Percentiles rank a stretch among this genome's conserved stretches.
phyloP scores from a whole-genome alignment of 1,140 invertebrate genomes.

The Aphelenchoides fujianensis region DNA sequence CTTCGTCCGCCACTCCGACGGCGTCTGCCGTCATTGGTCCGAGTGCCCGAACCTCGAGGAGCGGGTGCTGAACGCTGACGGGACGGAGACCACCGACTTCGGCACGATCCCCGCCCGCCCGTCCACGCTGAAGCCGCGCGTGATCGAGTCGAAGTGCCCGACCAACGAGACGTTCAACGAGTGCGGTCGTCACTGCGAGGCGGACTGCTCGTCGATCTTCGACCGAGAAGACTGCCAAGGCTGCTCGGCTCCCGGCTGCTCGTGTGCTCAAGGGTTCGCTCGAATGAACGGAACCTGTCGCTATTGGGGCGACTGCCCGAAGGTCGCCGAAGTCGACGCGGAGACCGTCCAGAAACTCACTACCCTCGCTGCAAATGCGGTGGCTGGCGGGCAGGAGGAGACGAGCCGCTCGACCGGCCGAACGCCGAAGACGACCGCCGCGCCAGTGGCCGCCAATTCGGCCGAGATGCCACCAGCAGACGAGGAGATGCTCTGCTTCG shows the following conservation, averaged over 20 bases:
- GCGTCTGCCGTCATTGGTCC: conserved; percentile 55
- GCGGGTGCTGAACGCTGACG: conserved; percentile 23
- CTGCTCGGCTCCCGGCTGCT: conserved; percentile 48
- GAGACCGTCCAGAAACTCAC: conserved; percentile 5
- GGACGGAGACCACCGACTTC: conserved; percentile 6
- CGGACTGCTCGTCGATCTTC: conserved; percentile 57
- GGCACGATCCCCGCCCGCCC: not conserved
- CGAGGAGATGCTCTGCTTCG: conserved; percentile 50
- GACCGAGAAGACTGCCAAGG: conserved; percentile 52
- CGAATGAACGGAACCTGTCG: conserved; percentile 53
- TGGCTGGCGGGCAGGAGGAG: not conserved
- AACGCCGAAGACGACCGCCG: not conserved
- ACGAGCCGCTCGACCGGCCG: not conserved
- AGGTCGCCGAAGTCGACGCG: conserved; percentile 19
- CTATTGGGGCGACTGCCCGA: conserved; percentile 62
- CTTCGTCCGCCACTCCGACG: conserved; percentile 54
- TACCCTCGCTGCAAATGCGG: not conserved
- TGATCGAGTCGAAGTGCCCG: conserved; percentile 35
- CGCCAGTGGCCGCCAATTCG: conserved; percentile 5
- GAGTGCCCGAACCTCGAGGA: conserved; percentile 54
- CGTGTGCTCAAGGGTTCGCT: conserved; percentile 56
- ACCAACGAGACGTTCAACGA: conserved; percentile 59
- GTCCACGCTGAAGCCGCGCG: conserved; percentile 18
- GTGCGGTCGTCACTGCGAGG: conserved; percentile 57
- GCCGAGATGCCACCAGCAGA: conserved; percentile 10